These are phyloP conservation scores for Lota lota DNA, from an alignment of 2,113 vertebrate genomes.

Conservation along the genomic window DNA sequence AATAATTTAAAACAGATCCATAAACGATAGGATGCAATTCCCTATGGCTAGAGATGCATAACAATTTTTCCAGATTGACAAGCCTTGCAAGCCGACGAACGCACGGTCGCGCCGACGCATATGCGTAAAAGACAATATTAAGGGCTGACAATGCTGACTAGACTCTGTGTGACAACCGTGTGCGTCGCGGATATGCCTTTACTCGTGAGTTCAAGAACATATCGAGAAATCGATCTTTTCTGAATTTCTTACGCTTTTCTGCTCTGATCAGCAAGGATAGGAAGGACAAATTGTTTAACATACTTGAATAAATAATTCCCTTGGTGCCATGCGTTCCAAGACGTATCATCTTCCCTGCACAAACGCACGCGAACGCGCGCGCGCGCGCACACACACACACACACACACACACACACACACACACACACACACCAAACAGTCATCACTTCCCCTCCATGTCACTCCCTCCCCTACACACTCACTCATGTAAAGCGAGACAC, in stretches of 20 bases:
- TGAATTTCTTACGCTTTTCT: conserved; percentile 93
- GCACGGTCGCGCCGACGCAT: no score
- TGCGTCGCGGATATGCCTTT: conserved; percentile 65
- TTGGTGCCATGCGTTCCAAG: conserved; percentile 35
- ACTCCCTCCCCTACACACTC: no score
- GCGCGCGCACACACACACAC: conserved; percentile 6
- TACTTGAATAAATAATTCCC: conserved; percentile 74
- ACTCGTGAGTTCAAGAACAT: conserved; percentile 94
- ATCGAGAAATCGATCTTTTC: conserved; percentile 95
- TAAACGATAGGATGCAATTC: conserved; percentile 79
- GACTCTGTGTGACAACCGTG: background rate
- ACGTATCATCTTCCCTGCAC: conserved; percentile 6
- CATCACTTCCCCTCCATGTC: no score
- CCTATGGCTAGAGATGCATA: conserved; percentile 62
- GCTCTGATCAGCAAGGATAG: conserved; percentile 90
- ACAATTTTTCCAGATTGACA: conserved; percentile 57
- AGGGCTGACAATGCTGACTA: conserved; percentile 33
- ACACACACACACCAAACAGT: background rate
- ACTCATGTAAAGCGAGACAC: no score
- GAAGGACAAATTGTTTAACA: conserved; percentile 83
- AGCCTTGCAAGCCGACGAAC: conserved; percentile 32
- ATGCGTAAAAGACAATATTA: conserved; percentile 19
- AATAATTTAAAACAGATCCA: conserved; percentile 99
- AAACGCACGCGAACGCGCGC: conserved; percentile 1
- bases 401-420: conserved; percentile 4